Base-by-base conservation (phyloP, 2,888 invertebrate genomes). In the Cataglyphis albicans region DNA sequence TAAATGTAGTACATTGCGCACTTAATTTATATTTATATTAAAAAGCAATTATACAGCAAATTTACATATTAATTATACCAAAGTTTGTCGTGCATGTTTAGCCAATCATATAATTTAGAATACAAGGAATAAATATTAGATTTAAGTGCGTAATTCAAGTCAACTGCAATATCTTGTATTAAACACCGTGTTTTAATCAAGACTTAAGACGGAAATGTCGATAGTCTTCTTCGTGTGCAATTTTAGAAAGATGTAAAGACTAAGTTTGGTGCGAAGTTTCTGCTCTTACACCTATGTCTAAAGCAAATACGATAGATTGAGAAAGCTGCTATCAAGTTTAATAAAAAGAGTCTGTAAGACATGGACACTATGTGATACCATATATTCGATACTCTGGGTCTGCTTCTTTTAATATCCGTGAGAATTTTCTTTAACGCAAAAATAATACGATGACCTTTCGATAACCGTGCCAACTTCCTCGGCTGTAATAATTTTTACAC, bases 251-350 rank as follows among this genome's bases (percentile, higher is more conserved):
- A 70, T 70, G 61, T 61, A 70, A 68, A 63, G 64, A 59, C 70
- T 32, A 64, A 75, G 64, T 81, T 75, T 32, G 76, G 55, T 25
- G 63, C 44, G 44, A 74, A 75, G 81, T 73, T 81, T 38, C 63
- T 59, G 18, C 52, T 48, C 52, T 41, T 74, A 63, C 81, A 80
- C 59, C 44, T 80, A 80, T 80, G 81, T 80, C 64, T 59, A 84
- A 84, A 68, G 70, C 72, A 84, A 84, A 84, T 67, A 84, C 41
- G 75, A 80, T 82, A 82, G 38, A 25, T 64, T 44, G 21, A 35
- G 68, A 67, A 44, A 68, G 63, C 72, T 75, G 59, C 67, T 65
- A 68, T 59, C 74, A 84, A 82, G 82, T 80, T 82, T 82, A 84
- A 82, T 74, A 84, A 82, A 68, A 55, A 68, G 70, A 29, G 32